phyloP scores from a whole-genome alignment of 2,888 invertebrate species.

The Drosophila subsilvestris region DNA sequence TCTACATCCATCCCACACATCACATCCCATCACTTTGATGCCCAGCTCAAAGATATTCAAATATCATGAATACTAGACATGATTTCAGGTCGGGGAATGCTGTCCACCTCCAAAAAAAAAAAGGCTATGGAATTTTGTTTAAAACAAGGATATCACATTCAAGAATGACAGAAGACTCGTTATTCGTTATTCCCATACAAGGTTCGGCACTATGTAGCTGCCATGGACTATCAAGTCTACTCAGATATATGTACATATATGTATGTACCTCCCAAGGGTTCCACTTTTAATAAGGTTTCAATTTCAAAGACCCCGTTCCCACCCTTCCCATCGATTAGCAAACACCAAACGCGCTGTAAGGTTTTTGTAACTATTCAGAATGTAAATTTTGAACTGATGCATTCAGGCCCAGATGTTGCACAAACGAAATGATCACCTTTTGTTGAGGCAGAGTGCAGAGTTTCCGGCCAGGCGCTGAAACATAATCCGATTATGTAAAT shows the following conservation, averaged over 20 bases:
- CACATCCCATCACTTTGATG: conserved; percentile 14
- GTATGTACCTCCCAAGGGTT: no score
- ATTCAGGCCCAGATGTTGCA: background rate
- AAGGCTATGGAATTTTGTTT: background rate
- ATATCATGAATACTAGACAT: conserved; percentile 4
- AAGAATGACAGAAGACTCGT: background rate
- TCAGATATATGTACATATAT: no score
- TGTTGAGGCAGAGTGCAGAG: background rate
- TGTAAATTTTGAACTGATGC: background rate
- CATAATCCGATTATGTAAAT: conserved; percentile 43
- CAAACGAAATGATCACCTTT: background rate
- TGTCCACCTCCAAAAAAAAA: background rate
- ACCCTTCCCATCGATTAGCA: background rate
- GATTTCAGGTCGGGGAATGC: background rate
- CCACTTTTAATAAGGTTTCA: background rate
- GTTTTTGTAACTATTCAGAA: conserved; percentile 3
- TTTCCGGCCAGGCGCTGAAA: background rate
- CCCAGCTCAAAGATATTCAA: conserved; percentile 4
- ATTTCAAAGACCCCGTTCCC: background rate
- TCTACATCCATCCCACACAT: background rate
- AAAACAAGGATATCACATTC: background rate
- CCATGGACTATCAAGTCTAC: no score
- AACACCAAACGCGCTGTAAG: background rate
- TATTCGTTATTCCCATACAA: background rate
- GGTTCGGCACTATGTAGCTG: no score